Evolutionary conservation across 2,888 invertebrate genomes (phyloP).

Genomic region (Plusia festucae): DNA sequence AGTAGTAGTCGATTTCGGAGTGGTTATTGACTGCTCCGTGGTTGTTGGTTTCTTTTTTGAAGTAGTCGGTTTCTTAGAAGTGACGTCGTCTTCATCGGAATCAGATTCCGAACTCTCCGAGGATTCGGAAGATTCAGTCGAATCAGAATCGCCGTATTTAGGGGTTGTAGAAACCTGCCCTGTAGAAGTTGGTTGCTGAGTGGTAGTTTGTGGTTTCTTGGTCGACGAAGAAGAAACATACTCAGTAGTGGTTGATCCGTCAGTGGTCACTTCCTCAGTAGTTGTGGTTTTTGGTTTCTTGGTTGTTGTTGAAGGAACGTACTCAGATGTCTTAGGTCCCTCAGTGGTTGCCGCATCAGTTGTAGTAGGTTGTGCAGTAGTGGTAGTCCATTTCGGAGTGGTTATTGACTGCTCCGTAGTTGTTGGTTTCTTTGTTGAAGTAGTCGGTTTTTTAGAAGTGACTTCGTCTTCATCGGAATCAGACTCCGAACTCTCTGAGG

Average conservation of each 20-base stretch:
- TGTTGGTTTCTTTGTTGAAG: neutral
- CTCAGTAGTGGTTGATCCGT: neutral
- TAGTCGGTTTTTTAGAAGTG: neutral
- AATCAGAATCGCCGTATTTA: no score
- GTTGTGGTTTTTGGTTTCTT: neutral
- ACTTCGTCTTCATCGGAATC: neutral
- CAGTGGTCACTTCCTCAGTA: neutral
- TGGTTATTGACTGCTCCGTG: conserved; percentile 16
- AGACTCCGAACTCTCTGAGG: neutral
- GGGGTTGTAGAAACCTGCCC: neutral
- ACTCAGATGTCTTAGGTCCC: neutral
- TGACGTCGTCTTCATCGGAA: neutral
- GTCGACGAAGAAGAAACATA: neutral
- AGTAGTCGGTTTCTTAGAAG: neutral
- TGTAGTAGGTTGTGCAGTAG: neutral
- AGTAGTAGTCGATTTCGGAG: conserved; percentile 10
- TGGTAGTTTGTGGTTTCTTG: neutral
- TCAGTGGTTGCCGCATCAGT: neutral
- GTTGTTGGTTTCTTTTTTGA: no score
- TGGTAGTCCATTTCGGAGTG: neutral
- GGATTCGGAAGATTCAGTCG: no score
- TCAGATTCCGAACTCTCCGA: neutral
- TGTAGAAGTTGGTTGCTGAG: no score
- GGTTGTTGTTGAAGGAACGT: neutral
- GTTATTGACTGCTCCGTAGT: neutral